Conservation (phyloP, 2,797 vertebrate genomes). For the Amphiprion clarkii region DNA sequence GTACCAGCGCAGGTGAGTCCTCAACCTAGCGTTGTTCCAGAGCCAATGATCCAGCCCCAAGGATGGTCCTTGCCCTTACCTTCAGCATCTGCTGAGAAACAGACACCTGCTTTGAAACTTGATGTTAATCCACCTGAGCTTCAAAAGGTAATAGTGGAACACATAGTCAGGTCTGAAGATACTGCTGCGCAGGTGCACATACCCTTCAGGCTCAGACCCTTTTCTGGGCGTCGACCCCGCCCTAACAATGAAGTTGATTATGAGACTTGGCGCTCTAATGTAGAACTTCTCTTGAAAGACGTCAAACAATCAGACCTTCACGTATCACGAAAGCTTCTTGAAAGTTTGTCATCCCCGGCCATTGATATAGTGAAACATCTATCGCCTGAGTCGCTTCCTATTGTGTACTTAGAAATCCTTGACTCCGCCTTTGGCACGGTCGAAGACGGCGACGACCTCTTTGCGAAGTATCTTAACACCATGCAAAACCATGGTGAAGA, state of each 20-base stretch:
- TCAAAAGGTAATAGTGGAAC: not conserved
- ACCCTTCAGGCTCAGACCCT: constrained; percentile 2
- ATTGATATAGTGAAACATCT: not conserved
- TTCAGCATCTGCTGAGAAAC: too few relatives aligned
- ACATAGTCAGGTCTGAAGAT: not conserved
- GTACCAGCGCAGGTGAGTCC: too few relatives aligned
- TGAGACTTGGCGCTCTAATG: constrained; percentile 1
- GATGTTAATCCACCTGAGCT: not conserved
- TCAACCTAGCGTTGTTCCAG: too few relatives aligned
- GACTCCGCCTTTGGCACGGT: not conserved
- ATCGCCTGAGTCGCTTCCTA: not conserved
- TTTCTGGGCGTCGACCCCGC: not conserved
- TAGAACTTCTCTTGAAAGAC: constrained; percentile 11
- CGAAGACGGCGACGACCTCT: not conserved
- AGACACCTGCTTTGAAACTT: not conserved
- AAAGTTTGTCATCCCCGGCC: too few relatives aligned
- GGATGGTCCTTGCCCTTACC: too few relatives aligned
- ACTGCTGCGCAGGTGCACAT: not conserved
- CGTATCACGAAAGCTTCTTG: constrained; percentile 2
- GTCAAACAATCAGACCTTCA: not conserved
- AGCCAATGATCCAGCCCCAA: too few relatives aligned
- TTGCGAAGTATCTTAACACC: not conserved
- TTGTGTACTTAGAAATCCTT: not conserved
- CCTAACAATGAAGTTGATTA: constrained; percentile 9
- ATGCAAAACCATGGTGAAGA: constrained; percentile 6